Conservation (phyloP, 2,113 vertebrate species). For the Saguinus imperator region DNA sequence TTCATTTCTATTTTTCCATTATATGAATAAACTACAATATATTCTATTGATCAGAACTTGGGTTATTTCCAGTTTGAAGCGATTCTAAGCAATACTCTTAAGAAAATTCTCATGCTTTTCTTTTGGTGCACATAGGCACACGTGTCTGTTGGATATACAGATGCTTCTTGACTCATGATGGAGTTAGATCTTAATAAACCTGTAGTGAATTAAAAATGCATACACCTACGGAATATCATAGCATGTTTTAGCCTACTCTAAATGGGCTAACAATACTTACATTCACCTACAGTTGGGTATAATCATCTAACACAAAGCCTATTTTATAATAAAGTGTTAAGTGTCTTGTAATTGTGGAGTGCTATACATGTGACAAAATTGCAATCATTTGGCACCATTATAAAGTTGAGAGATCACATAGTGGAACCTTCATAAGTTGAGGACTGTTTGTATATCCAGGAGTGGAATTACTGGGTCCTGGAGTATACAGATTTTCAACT, state of each 20-base stretch:
- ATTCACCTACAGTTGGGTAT: background rate
- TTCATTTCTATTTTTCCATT: background rate
- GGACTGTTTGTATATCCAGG: background rate
- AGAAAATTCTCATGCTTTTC: background rate
- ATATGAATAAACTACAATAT: background rate
- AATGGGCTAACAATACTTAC: background rate
- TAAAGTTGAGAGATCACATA: background rate
- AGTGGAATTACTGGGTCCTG: background rate
- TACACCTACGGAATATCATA: background rate
- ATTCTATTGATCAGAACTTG: background rate
- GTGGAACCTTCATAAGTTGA: background rate
- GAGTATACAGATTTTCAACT: background rate
- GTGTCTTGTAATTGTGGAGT: background rate
- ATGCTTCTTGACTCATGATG: background rate
- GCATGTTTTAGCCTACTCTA: background rate
- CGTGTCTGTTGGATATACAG: background rate
- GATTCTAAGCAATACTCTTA: background rate
- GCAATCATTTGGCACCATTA: background rate
- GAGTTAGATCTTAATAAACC: background rate
- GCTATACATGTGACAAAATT: background rate
- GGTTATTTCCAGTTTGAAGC: background rate
- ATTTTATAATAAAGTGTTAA: background rate
- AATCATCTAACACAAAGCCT: background rate
- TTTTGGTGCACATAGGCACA: background rate
- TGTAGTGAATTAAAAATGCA: background rate